phyloP scores from a whole-genome alignment of 2,888 invertebrate genomes.

The Spilarctia lutea region DNA sequence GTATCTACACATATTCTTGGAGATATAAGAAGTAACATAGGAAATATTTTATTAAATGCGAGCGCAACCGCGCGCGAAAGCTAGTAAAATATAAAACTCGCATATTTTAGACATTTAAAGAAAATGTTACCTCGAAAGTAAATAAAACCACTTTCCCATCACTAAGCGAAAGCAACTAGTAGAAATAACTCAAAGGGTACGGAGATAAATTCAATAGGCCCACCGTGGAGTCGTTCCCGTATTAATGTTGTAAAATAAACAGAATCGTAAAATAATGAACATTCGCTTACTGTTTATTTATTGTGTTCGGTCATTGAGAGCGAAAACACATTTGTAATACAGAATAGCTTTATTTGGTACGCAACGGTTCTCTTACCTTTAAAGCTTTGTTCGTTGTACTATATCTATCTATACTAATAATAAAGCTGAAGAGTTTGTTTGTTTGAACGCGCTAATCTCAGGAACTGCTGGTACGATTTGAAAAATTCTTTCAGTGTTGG shows the following conservation, averaged over 20 bases:
- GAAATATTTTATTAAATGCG: no score
- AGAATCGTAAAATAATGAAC: slow-evolving; percentile 64
- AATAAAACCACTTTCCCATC: slow-evolving; percentile 28
- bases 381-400: slow-evolving; percentile 3
- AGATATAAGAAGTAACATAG: no score
- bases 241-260: slow-evolving; percentile 68
- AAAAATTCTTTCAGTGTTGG: no score
- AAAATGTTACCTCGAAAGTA: not conserved
- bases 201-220: slow-evolving; percentile 71
- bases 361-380: slow-evolving; percentile 26
- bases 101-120: not conserved
- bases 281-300: slow-evolving; percentile 57
- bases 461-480: no score
- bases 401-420: no score
- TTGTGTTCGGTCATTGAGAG: slow-evolving; percentile 61
- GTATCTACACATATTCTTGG: no score
- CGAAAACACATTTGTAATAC: slow-evolving; percentile 62
- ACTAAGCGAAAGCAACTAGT: slow-evolving; percentile 41
- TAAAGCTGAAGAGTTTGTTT: no score
- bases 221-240: slow-evolving; percentile 62
- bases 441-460: no score
- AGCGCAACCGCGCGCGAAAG: no score
- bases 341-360: slow-evolving; percentile 59
- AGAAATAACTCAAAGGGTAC: slow-evolving; percentile 61
- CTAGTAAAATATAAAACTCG: not conserved